Conservation (phyloP, 2,888 invertebrate genomes). For the Lasiommata megera region DNA sequence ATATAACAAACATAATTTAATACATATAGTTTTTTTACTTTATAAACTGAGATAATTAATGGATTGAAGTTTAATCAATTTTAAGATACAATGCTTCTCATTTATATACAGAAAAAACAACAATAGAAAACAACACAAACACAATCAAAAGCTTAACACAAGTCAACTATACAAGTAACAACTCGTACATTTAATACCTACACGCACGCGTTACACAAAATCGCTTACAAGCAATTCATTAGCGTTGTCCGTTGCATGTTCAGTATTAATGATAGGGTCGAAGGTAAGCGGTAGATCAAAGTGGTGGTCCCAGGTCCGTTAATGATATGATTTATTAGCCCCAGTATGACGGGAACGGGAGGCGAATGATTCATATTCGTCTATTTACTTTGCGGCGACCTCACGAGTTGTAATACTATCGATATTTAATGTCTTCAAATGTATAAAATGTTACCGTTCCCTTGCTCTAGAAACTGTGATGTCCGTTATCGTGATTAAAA, state of each 20-base stretch:
- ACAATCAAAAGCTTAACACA: constrained; percentile 11
- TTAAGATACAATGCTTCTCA: too few relatives aligned
- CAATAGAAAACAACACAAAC: constrained; percentile 1
- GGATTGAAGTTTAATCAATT: too few relatives aligned
- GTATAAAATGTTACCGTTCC: constrained; percentile 11
- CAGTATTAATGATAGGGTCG: constrained; percentile 68
- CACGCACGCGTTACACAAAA: constrained; percentile 24
- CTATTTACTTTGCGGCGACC: constrained; percentile 48
- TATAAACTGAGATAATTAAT: too few relatives aligned
- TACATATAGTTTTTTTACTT: too few relatives aligned
- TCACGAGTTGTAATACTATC: constrained; percentile 36
- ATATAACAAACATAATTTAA: too few relatives aligned
- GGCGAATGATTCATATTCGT: constrained; percentile 45
- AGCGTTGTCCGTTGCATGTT: constrained; percentile 51
- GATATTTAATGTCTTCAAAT: constrained; percentile 15
- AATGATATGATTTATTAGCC: constrained; percentile 40
- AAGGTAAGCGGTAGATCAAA: constrained; percentile 75
- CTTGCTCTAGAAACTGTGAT: constrained; percentile 3
- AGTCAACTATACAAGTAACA: not conserved
- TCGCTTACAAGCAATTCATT: constrained; percentile 55
- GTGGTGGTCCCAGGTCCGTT: constrained; percentile 45
- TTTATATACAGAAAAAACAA: not conserved
- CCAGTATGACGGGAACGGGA: constrained; percentile 29
- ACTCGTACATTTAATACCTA: not conserved
- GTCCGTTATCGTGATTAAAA: constrained; percentile 10